These are phyloP conservation scores for Globicephala melas DNA, from an alignment of 2,113 vertebrate genomes.

Conservation along the genomic window DNA sequence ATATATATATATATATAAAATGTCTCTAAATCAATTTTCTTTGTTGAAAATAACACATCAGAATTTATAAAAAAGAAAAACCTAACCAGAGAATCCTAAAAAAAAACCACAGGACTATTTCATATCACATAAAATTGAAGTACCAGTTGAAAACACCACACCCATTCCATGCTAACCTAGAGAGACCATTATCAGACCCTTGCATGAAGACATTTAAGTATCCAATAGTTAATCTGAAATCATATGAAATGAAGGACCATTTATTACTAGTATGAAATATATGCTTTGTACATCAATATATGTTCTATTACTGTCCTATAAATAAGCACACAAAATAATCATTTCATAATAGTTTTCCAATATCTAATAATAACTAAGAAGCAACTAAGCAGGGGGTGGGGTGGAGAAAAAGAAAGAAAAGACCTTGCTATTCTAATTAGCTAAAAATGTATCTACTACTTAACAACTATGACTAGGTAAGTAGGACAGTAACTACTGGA, in stretches of 20 bases:
- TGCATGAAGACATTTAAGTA: background rate
- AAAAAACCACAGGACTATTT: constrained; percentile 53
- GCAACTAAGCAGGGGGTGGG: background rate
- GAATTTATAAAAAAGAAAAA: background rate
- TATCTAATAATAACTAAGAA: background rate
- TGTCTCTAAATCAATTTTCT: too few relatives aligned
- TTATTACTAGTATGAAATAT: background rate
- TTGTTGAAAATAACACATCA: too few relatives aligned
- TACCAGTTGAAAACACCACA: background rate
- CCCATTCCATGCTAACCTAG: background rate
- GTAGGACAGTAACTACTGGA: constrained; percentile 47
- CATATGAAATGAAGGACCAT: background rate
- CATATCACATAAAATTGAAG: constrained; percentile 2
- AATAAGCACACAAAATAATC: constrained; percentile 20
- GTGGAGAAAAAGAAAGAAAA: background rate
- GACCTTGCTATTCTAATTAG: background rate
- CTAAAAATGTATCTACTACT: background rate
- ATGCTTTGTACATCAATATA: background rate
- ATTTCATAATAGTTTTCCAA: background rate
- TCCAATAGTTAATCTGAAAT: background rate
- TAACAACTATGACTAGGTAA: background rate
- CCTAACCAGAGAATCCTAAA: constrained; percentile 71
- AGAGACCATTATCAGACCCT: background rate
- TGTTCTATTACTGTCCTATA: background rate
- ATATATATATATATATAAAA: too few relatives aligned